Evolutionary conservation across 2,888 invertebrate genomes (phyloP), one percentile per base, ranked within the genome.

Genomic region (Lycia hirtaria): DNA sequence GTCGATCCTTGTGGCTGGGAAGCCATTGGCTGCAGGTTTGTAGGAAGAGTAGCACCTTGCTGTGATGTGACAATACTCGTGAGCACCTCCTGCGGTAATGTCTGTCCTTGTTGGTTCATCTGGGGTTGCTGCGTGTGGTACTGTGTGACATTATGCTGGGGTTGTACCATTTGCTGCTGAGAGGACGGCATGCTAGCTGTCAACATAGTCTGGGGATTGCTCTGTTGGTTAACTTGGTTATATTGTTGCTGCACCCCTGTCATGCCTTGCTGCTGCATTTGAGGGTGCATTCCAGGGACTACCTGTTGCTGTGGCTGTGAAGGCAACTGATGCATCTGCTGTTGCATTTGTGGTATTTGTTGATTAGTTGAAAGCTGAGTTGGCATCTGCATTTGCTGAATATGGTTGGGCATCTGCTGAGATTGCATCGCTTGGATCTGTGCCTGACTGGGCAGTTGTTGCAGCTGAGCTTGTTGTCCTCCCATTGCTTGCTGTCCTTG

Each of bases 1-100:
- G 94, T 94, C 0, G 94, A 85, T n/a, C 94, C 94, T 67, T 93
- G 94, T 20, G 90, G 89, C 68, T 88, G 91, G 55, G 88, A 83
- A 14, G 81, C 81, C 88, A 92, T 90, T 0, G 83, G 78, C 63
- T 92, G 92, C 22, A 92, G 82, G 70, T 90, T 91, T 54, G 79
- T 73, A 61, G 92, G 88, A 62, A 93, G 69, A 58, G 92, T 87
- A 65, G 88, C 84, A 83, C 91, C 92, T 84, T 87, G 91, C 72
- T 92, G 91, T 72, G 89, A 90, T 75, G 90, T 80, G 59, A 88
- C 90, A 73, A 91, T 92, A 83, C 80, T 89, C 64, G 89, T 81
- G 68, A 90, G 89, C 80, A 90, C 90, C 81, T 89, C 90, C 77
- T 90, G 91, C 40, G 90, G 88, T 72, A 91, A 69, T 19, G 91